Evolutionary conservation across 2,888 invertebrate species (phyloP).

Genomic region (Pyrrhia umbra): DNA sequence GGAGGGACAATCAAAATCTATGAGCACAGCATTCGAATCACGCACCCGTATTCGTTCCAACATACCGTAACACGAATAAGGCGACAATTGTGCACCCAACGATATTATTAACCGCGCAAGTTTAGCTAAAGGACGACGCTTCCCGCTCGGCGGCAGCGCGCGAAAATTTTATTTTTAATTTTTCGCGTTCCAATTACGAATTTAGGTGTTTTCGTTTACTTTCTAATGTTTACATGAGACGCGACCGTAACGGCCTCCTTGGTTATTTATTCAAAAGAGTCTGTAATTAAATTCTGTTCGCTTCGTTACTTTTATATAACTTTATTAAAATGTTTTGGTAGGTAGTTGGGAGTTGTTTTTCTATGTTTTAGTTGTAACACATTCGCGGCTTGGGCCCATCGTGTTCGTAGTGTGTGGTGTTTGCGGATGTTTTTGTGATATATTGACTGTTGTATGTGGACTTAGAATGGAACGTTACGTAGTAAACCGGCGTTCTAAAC

Average conservation of each 20-base stretch:
- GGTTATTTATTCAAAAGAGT: slow-evolving; percentile 72
- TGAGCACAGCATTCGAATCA: slow-evolving; percentile 81
- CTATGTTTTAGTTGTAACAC: slow-evolving; percentile 79
- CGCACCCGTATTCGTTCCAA: slow-evolving; percentile 87
- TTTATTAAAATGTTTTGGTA: slow-evolving; percentile 76
- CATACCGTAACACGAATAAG: slow-evolving; percentile 88
- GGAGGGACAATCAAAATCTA: slow-evolving; percentile 78
- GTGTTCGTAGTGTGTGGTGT: slow-evolving; percentile 66
- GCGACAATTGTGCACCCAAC: slow-evolving; percentile 78
- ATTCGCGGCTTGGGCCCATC: slow-evolving; percentile 74
- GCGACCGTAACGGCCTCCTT: slow-evolving; percentile 65
- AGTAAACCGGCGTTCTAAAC: slow-evolving; percentile 83
- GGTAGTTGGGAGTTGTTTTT: slow-evolving; percentile 75
- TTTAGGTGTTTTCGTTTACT: slow-evolving; percentile 66
- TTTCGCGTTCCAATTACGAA: slow-evolving; percentile 64
- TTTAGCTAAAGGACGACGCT: slow-evolving; percentile 82
- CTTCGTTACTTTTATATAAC: slow-evolving; percentile 82
- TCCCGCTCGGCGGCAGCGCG: slow-evolving; percentile 54
- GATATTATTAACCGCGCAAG: slow-evolving; percentile 80
- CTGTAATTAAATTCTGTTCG: slow-evolving; percentile 79
- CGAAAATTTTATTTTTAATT: slow-evolving; percentile 60
- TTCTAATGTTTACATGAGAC: slow-evolving; percentile 73
- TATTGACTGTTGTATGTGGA: slow-evolving; percentile 68
- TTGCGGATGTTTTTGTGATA: slow-evolving; percentile 46
- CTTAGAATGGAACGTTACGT: slow-evolving; percentile 82